Evolutionary conservation across 2,888 invertebrate genomes (phyloP).

Genomic region (Drosophila anomalata): DNA sequence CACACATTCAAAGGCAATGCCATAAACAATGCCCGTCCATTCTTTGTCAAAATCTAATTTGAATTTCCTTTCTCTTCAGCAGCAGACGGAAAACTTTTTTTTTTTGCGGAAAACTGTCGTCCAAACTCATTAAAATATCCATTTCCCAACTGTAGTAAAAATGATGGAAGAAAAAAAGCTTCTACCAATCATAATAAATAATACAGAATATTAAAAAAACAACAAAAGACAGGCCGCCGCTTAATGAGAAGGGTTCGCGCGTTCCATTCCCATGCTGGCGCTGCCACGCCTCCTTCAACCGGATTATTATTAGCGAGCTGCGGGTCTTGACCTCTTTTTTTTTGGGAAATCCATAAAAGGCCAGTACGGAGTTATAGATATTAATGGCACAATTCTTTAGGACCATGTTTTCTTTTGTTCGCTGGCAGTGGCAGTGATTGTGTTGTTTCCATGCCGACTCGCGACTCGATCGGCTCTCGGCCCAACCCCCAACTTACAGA

Average conservation of each 20-base stretch:
- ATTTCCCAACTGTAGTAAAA: constrained; percentile 10
- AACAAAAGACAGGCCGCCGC: constrained; percentile 26
- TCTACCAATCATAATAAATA: constrained; percentile 36
- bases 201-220: constrained; percentile 29
- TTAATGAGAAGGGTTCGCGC: constrained; percentile 37
- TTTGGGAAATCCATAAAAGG: constrained; percentile 28
- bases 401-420: constrained; percentile 28
- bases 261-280: constrained; percentile 11
- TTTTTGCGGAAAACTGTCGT: constrained; percentile 55
- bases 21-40: constrained; percentile 36
- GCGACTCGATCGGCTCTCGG: no score
- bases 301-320: constrained; percentile 44
- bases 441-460: constrained; percentile 3
- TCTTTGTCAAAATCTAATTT: constrained; percentile 30
- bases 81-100: neutral
- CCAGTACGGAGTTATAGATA: constrained; percentile 26
- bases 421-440: constrained; percentile 21
- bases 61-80: constrained; percentile 34
- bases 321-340: constrained; percentile 49
- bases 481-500: constrained; percentile 28
- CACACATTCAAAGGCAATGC: constrained; percentile 26
- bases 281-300: constrained; percentile 34
- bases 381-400: constrained; percentile 25
- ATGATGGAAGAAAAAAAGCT: neutral
- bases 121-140: constrained; percentile 65